phyloP scores from a whole-genome alignment of 2,888 invertebrate species.

The Pollenia labialis region DNA sequence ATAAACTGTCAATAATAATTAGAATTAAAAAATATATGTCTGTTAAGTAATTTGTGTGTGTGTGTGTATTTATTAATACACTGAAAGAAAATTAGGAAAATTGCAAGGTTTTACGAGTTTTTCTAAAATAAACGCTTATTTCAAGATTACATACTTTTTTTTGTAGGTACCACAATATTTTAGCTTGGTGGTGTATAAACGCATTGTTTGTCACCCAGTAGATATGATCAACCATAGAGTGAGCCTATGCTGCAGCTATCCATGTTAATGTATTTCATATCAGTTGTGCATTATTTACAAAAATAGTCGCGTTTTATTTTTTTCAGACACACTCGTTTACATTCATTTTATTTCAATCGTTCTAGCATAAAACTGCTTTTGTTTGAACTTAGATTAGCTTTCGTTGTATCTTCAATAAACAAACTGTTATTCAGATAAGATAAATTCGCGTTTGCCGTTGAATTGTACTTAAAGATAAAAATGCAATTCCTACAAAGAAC shows the following conservation, averaged over 20 bases:
- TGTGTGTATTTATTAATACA: not conserved
- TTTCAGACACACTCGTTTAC: too few relatives aligned
- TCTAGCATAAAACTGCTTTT: not conserved
- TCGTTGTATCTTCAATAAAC: not conserved
- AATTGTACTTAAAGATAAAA: constrained; percentile 16
- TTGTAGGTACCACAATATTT: too few relatives aligned
- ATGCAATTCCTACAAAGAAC: constrained; percentile 5
- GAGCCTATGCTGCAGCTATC: too few relatives aligned
- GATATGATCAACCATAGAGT: too few relatives aligned
- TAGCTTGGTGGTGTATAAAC: too few relatives aligned
- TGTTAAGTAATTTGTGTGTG: not conserved
- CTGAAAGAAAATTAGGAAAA: not conserved
- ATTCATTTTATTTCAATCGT: not conserved
- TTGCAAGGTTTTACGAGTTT: too few relatives aligned
- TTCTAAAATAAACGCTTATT: too few relatives aligned
- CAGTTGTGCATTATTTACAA: too few relatives aligned
- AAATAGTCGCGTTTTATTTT: too few relatives aligned
- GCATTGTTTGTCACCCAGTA: too few relatives aligned
- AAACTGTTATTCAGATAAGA: constrained; percentile 35
- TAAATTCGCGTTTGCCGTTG: constrained; percentile 17
- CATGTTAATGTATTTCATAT: too few relatives aligned
- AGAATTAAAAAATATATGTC: not conserved
- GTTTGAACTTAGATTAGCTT: constrained; percentile 11
- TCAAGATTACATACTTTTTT: too few relatives aligned
- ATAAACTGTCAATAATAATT: constrained; percentile 4